Evolutionary conservation across 1,140 invertebrate species (phyloP), one percentile per base, ranked within the genome.

Genomic region (Heterodera schachtii): DNA sequence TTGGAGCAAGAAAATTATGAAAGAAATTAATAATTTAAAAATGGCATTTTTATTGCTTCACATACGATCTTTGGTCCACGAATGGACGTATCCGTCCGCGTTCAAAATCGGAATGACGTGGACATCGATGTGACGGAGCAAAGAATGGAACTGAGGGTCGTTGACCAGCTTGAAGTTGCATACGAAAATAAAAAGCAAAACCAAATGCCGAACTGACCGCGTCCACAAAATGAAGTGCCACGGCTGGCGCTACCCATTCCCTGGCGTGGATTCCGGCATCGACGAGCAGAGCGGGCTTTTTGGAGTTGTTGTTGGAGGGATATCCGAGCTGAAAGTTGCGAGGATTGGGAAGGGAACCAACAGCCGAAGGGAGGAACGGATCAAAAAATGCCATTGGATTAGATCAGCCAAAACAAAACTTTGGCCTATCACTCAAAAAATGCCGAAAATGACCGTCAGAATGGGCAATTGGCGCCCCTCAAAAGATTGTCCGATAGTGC

Each of bases 41-140:
- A 31, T 31, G 31, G 31, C 31, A 31, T 31, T 31, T 31, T 31
- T 31, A 31, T 31, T 31, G 31, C 31, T 31, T 31, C 31, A 69
- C 70, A 19, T 16, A 78, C 77, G 66, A 76, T 91, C 87, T 84
- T 89, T 74, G 13, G 76, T 85, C 85, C 90, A 85, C 8, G 87
- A 87, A 80, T 87, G 90, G 73, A 89, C 88, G 80, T 91, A 91
- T 8, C 91, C 91, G 83, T 92, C 91, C 19, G 84, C 83, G 75
- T 85, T 85, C 66, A 85, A 13, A 19, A 74, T 60, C 5, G 84
- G 84, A 8, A 82, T 49, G 19, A 85, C 75, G 73, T 82, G 79
- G 9, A 85, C 75, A 73, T 84, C 83, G 71, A 85, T 81, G 16
- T 86, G 46, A 47, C 77, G 71, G n/a, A 84, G 52, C 16, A 84